A percentile compares a stretch with the other conserved stretches of the same genome.
These are phyloP conservation scores for Onychomys arenicola DNA, from an alignment of 2,797 vertebrate species.

Conservation along the genomic window DNA sequence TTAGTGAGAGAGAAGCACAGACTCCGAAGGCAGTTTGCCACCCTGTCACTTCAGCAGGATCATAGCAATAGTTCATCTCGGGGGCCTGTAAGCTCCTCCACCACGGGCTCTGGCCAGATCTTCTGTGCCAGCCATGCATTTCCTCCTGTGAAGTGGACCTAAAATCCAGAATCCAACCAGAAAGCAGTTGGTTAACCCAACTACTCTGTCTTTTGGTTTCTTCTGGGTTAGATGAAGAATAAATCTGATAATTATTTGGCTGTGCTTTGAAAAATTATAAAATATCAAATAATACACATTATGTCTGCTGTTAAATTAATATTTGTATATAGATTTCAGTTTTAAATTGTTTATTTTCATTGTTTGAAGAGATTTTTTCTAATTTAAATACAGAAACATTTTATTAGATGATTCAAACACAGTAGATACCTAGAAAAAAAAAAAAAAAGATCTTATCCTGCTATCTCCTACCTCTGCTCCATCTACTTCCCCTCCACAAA, in stretches of 20 bases:
- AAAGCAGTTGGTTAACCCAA: background rate
- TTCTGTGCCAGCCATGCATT: background rate
- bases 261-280: conserved; percentile 46
- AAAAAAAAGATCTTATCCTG: background rate
- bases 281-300: background rate
- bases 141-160: background rate
- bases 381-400: conserved; percentile 28
- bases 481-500: background rate
- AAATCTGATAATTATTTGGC: conserved; percentile 8
- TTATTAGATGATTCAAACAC: conserved; percentile 31
- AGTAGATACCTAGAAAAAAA: background rate
- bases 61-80: background rate
- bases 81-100: background rate
- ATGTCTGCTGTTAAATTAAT: conserved; percentile 29
- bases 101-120: background rate
- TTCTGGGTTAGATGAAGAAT: background rate
- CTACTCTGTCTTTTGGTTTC: background rate
- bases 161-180: background rate
- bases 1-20: too few relatives aligned
- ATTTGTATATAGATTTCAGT: background rate
- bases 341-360: conserved; percentile 32
- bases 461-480: background rate
- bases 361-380: conserved; percentile 17
- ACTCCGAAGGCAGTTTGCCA: background rate
- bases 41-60: background rate